Evolutionary conservation across 2,888 invertebrate genomes (phyloP).

Genomic region (Leptinotarsa tumamoca): DNA sequence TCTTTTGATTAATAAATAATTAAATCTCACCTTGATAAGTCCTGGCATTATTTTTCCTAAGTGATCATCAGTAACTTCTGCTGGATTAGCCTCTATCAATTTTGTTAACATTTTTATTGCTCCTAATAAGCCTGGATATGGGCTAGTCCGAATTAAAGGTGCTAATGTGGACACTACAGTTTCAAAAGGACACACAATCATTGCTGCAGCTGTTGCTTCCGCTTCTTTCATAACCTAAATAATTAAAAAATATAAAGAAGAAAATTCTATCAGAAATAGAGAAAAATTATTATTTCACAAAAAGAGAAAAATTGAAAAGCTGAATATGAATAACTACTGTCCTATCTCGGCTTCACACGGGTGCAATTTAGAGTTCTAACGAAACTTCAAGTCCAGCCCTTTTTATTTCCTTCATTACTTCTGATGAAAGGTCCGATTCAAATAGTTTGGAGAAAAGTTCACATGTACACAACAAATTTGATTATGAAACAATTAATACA

Average conservation of each 20-base stretch:
- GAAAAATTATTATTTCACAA: too few relatives aligned
- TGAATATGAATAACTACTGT: too few relatives aligned
- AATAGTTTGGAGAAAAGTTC: too few relatives aligned
- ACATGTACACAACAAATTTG: too few relatives aligned
- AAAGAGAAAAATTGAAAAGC: too few relatives aligned
- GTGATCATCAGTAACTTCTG: slow-evolving; percentile 79
- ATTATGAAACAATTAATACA: too few relatives aligned
- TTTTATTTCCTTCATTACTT: too few relatives aligned
- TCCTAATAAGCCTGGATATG: slow-evolving; percentile 89
- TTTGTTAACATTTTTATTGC: slow-evolving; percentile 93
- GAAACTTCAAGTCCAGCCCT: too few relatives aligned
- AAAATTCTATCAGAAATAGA: neutral
- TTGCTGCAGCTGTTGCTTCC: slow-evolving; percentile 79
- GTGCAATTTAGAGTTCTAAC: too few relatives aligned
- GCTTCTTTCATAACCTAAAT: slow-evolving; percentile 82
- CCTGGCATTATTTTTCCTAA: slow-evolving; percentile 88
- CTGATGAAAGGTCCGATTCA: too few relatives aligned
- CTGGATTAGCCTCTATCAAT: slow-evolving; percentile 81
- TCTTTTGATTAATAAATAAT: neutral
- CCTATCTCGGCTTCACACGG: too few relatives aligned
- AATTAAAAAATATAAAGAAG: slow-evolving; percentile 41
- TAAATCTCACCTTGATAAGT: slow-evolving; percentile 78
- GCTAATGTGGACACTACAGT: slow-evolving; percentile 76
- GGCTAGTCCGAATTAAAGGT: slow-evolving; percentile 90
- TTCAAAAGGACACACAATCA: slow-evolving; percentile 83